A percentile compares a stretch with the other conserved stretches of the same genome.
phyloP scores from a whole-genome alignment of 2,888 invertebrate species.

The Chirona hameri region DNA sequence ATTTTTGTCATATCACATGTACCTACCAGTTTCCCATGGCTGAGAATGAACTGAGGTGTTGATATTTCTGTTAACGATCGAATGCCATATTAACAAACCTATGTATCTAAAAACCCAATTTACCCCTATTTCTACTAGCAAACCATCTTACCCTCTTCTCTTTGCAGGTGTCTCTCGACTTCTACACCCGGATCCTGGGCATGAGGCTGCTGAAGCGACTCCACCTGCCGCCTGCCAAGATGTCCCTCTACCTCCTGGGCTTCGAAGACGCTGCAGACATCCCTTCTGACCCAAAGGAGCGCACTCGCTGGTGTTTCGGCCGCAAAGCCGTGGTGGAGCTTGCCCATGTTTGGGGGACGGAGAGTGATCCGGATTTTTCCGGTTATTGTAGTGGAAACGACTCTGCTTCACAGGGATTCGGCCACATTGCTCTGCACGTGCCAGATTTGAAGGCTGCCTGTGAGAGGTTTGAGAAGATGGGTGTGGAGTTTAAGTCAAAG shows the following conservation, averaged over 20 bases:
- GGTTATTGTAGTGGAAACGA: conserved; percentile 83
- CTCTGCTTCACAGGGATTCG: conserved; percentile 77
- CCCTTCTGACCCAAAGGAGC: conserved; percentile 65
- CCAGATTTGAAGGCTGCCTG: conserved; percentile 85
- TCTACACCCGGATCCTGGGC: conserved; percentile 85
- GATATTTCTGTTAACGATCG: too few species aligned
- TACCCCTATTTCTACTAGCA: too few species aligned
- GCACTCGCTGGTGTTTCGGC: conserved; percentile 71
- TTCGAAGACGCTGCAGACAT: conserved; percentile 73
- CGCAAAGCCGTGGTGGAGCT: conserved; percentile 84
- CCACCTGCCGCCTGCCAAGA: conserved; percentile 84
- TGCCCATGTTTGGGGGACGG: conserved; percentile 95
- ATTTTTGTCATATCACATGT: too few species aligned
- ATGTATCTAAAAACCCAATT: too few species aligned
- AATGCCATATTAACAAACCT: too few species aligned
- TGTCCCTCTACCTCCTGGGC: conserved; percentile 86
- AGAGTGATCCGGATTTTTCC: conserved; percentile 67
- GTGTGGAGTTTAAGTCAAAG: conserved; percentile 83
- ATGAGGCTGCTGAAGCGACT: conserved; percentile 84
- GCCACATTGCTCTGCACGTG: conserved; percentile 90
- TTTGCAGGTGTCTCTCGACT: conserved; percentile 69
- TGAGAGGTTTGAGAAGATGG: conserved; percentile 75
- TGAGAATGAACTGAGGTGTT: too few species aligned
- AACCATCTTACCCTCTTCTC: too few species aligned
- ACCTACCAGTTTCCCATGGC: too few species aligned